Base-by-base conservation (phyloP, 2,888 invertebrate species). In the Parapristionchus giblindavisi region DNA sequence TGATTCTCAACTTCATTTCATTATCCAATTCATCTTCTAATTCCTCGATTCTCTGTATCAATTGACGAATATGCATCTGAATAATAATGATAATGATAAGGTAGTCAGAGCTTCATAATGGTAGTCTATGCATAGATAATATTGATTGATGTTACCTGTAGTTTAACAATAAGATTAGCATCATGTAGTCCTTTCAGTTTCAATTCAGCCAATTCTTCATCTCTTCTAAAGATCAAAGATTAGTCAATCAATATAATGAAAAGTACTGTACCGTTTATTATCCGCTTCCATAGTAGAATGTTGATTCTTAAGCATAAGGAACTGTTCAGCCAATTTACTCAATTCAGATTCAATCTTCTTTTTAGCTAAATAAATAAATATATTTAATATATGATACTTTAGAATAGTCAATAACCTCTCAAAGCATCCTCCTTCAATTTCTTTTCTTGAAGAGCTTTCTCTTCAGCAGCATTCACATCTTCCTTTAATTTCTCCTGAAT, bases 11-110 rank as follows among this genome's bases (percentile, higher is more conserved):
- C 90, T 98, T 83, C n/a, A 78, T 76, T 93, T 99, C 98, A 85
- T 96, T 95, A 90, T 99, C 98, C 87, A 99, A 93, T 91, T 99
- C 99, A 89, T 99, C 98, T 90, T 99, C 98, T 89, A 99, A 92
- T 90, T 99, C 98, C 90, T 99, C 98, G 90, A 99, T 97, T 90
- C 97, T 63, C 5, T 70, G 56, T 91, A 95, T 95, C 89, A 98
- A 92, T 91, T 98, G 97, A 92, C 98, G 98, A 92, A 98, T 95
- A 91, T 97, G 96, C 91, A 95, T 96, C 91, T 97, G 96, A 88
- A 94, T 92, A 85, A 24, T 21, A 58, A 6, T 29, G 29, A 29
- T n/a, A n/a, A n/a, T n/a, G n/a, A n/a, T n/a, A n/a, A n/a, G n/a
- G n/a, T n/a, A n/a, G n/a, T n/a, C n/a, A n/a, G n/a, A n/a, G n/a